Conservation (phyloP, 2,888 invertebrate genomes). For the Metellina segmentata region DNA sequence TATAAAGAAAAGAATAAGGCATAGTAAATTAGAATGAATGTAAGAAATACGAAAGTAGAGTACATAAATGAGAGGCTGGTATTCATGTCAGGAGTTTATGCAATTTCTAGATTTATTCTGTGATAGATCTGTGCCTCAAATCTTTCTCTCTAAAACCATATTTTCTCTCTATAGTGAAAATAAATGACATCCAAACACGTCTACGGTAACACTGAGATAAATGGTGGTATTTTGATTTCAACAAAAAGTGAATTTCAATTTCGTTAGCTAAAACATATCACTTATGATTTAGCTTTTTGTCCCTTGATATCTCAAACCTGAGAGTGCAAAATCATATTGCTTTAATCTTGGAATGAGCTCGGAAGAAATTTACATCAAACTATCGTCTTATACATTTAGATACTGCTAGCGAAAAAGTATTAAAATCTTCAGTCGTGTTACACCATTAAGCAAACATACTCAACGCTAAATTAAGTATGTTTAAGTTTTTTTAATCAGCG, state of each 20-base stretch:
- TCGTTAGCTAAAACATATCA: too few species aligned
- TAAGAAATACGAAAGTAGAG: neutral
- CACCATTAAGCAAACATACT: too few species aligned
- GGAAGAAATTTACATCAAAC: neutral
- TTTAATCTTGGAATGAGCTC: neutral
- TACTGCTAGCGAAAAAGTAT: neutral
- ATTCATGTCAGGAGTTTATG: neutral
- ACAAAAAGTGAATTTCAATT: too few species aligned
- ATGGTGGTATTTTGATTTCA: too few species aligned
- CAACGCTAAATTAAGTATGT: too few species aligned
- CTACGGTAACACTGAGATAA: too few species aligned
- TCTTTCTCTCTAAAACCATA: too few species aligned
- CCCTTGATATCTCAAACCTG: neutral
- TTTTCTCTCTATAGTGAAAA: too few species aligned
- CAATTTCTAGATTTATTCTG: neutral
- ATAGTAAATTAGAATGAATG: slow-evolving; percentile 16
- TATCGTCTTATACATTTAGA: neutral
- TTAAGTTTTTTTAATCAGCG: too few species aligned
- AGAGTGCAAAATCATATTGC: neutral
- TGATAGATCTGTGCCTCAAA: neutral
- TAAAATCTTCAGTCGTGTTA: too few species aligned
- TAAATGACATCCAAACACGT: too few species aligned
- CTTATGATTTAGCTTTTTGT: neutral
- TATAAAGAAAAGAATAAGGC: slow-evolving; percentile 12
- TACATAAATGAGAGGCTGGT: neutral